Conservation (phyloP, 1,140 invertebrate species). For the Calephelis virginiensis region DNA sequence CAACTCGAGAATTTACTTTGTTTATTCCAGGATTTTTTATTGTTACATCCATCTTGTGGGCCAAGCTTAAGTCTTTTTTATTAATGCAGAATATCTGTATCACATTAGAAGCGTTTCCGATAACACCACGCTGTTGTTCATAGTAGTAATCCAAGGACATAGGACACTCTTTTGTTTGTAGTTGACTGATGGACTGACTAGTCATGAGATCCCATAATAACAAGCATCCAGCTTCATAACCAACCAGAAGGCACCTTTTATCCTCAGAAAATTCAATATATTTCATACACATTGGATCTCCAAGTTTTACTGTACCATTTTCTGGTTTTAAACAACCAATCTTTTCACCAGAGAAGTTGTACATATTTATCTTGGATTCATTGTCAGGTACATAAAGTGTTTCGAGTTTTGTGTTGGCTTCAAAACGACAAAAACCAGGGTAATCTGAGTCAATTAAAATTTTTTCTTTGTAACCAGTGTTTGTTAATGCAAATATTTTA, state of each 20-base stretch:
- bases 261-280: slow-evolving; percentile 75
- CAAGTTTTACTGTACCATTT: slow-evolving; percentile 58
- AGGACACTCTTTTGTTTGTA: slow-evolving; percentile 82
- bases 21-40: slow-evolving; percentile 87
- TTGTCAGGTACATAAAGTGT: slow-evolving; percentile 82
- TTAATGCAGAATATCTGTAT: slow-evolving; percentile 80
- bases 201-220: slow-evolving; percentile 83
- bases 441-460: slow-evolving; percentile 80
- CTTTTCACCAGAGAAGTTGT: slow-evolving; percentile 79
- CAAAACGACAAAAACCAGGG: slow-evolving; percentile 83
- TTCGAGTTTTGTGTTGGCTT: slow-evolving; percentile 80
- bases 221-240: slow-evolving; percentile 84
- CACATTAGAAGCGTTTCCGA: slow-evolving; percentile 81
- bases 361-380: slow-evolving; percentile 81
- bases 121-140: slow-evolving; percentile 80
- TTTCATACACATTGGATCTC: slow-evolving; percentile 83
- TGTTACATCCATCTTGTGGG: slow-evolving; percentile 79
- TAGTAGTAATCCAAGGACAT: slow-evolving; percentile 85
- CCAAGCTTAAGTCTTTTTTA: slow-evolving; percentile 78
- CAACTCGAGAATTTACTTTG: slow-evolving; percentile 82
- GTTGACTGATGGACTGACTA: slow-evolving; percentile 78
- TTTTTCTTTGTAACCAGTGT: slow-evolving; percentile 79
- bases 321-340: slow-evolving; percentile 66
- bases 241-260: slow-evolving; percentile 78
- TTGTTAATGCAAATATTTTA: slow-evolving; percentile 82